Base-by-base conservation (phyloP, 2,797 vertebrate genomes). In the Cynopterus sphinx region DNA sequence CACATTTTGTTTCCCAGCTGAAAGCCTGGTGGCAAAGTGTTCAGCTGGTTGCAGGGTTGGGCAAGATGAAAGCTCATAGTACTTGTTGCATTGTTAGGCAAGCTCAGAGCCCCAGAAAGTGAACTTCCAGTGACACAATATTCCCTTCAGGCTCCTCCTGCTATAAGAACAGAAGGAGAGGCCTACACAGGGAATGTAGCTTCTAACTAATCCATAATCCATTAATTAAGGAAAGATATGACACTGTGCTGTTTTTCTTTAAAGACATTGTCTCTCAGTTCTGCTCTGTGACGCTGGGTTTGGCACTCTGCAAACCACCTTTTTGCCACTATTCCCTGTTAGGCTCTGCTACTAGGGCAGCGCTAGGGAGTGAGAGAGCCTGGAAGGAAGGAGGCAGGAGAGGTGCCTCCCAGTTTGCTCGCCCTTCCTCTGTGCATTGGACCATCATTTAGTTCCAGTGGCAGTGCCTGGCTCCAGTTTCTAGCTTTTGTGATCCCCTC, bases 41-140 rank as follows among this genome's bases (percentile, higher is more conserved):
- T 85, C 33, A 46, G 65, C 86, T 17, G 63, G n/a, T 51, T 93
- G 77, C 77, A 70, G 26, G 49, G 73, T 70, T 95, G 88, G 46
- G 57, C 53, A 95, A 97, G 83, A 43, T 16, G 59, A 28, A 71
- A 46, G 26, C 21, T 49, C 31, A 53, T 24, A n/a, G 53, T 24
- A 31, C 67, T 28, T 86, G 61, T 22, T 65, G 57, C 71, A 73
- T 16, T 84, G 41, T 91, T 91, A 59, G 61, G 86, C 96, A 91
- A 95, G 68, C 28, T 55, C 53, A 33, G n/a, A 81, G 85, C 57
- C 78, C n/a, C 33, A 90, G 90, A 53, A 95, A 94, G 33, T 90
- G 82, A 92, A 92, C 68, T 63, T 82, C 43, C 19, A 57, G 39
- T 86, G 87, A 93, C 41, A 91, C 59, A 95, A 82, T n/a, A 94